phyloP scores from a whole-genome alignment of 2,888 invertebrate genomes.

The Rotaria magnacalcarata region DNA sequence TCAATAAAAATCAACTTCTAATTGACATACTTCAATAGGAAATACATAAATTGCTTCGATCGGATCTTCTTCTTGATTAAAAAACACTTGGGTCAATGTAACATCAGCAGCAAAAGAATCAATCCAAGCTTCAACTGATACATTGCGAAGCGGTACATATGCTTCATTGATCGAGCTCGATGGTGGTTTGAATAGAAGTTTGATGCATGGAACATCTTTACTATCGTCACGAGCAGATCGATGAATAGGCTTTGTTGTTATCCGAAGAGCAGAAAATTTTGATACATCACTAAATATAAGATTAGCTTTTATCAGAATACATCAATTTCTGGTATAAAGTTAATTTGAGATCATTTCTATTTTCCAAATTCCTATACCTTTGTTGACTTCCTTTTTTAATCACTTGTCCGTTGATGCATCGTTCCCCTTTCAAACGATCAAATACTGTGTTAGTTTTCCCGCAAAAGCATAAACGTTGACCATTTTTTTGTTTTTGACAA shows the following conservation, averaged over 20 bases:
- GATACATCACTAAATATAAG: not conserved
- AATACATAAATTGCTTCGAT: slow-evolving; percentile 16
- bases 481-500: not conserved
- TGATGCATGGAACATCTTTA: not conserved
- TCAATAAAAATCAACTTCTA: too few relatives aligned
- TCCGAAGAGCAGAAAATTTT: not conserved
- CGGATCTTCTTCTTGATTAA: not conserved
- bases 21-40: not conserved
- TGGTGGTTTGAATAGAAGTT: not conserved
- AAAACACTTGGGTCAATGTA: not conserved
- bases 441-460: not conserved
- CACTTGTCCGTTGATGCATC: not conserved
- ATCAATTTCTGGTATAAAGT: too few relatives aligned
- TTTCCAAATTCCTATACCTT: not conserved
- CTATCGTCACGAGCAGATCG: not conserved
- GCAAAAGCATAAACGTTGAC: not conserved
- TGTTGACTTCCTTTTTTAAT: not conserved
- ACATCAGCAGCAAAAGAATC: not conserved
- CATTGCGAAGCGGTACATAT: not conserved
- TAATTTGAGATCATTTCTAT: too few relatives aligned
- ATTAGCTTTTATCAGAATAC: too few relatives aligned
- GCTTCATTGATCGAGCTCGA: not conserved
- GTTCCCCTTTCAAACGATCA: not conserved
- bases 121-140: not conserved
- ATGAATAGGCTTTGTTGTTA: not conserved